A percentile compares a stretch with the other conserved stretches of the same genome.
These are phyloP conservation scores for Hemicordylus capensis DNA, from an alignment of 2,113 vertebrate species.

Conservation along the genomic window DNA sequence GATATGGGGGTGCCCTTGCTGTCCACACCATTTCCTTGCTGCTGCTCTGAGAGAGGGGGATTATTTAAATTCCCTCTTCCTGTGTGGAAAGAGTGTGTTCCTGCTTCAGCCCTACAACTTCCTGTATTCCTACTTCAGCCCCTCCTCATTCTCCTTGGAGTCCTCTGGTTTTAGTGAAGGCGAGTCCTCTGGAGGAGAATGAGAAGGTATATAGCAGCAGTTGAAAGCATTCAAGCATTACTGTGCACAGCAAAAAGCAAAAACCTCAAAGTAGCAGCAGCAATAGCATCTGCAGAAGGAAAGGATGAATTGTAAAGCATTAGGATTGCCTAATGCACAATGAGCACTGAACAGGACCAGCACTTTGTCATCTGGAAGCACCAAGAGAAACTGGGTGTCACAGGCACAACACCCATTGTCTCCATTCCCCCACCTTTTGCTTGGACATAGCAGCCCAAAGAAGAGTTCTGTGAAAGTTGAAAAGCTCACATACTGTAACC, in stretches of 20 bases:
- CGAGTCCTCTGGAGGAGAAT: background rate
- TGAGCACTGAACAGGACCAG: background rate
- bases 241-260: background rate
- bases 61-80: no score
- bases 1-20: no score
- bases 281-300: background rate
- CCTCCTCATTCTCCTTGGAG: no score
- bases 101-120: background rate
- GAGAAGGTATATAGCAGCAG: background rate
- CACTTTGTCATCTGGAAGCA: background rate
- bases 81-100: no score
- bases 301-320: background rate
- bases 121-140: background rate
- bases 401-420: background rate
- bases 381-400: background rate
- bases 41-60: background rate
- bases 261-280: background rate
- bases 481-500: background rate
- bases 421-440: background rate
- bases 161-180: background rate
- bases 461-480: background rate
- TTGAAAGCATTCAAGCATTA: background rate
- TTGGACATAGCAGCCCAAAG: no score
- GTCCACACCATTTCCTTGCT: background rate
- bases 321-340: background rate